A percentile compares a stretch with the other conserved stretches of the same genome.
Evolutionary conservation across 2,888 invertebrate species (phyloP).

Genomic region (Stenodema calcarata): DNA sequence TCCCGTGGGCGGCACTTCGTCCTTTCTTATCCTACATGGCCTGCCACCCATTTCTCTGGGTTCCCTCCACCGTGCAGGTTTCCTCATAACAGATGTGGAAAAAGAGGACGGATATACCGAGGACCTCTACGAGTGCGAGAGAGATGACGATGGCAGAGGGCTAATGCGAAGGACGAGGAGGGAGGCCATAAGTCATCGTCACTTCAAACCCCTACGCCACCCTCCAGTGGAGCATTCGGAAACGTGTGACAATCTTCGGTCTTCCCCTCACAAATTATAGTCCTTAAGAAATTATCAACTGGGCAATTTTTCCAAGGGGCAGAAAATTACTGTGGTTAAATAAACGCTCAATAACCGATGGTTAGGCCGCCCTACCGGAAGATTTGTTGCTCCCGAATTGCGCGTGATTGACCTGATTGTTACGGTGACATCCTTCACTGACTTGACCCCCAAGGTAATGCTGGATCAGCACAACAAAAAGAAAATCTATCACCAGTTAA

Average conservation of each 20-base stretch:
- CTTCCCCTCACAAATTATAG: constrained; percentile 22
- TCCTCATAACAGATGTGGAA: constrained; percentile 5
- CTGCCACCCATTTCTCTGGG: background rate
- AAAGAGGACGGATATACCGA: background rate
- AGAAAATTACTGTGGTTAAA: constrained; percentile 34
- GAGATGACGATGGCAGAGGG: background rate
- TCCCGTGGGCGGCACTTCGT: background rate
- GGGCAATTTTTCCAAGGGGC: constrained; percentile 12
- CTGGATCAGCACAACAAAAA: background rate
- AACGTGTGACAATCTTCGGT: constrained; percentile 33
- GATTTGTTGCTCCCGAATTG: background rate
- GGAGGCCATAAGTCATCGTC: constrained; percentile 5
- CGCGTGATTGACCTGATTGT: background rate
- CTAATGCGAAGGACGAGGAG: background rate
- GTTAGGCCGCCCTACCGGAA: background rate
- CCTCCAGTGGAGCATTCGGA: background rate
- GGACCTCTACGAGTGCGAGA: background rate
- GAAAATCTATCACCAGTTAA: background rate
- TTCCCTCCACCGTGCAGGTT: background rate
- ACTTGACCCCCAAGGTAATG: background rate
- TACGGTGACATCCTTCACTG: background rate
- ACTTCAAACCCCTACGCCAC: background rate
- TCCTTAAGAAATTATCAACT: constrained; percentile 27
- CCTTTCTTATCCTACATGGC: background rate
- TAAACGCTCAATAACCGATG: constrained; percentile 32